These are phyloP conservation scores for Pomacea maculata DNA, from an alignment of 1,140 invertebrate genomes.

Conservation along the genomic window DNA sequence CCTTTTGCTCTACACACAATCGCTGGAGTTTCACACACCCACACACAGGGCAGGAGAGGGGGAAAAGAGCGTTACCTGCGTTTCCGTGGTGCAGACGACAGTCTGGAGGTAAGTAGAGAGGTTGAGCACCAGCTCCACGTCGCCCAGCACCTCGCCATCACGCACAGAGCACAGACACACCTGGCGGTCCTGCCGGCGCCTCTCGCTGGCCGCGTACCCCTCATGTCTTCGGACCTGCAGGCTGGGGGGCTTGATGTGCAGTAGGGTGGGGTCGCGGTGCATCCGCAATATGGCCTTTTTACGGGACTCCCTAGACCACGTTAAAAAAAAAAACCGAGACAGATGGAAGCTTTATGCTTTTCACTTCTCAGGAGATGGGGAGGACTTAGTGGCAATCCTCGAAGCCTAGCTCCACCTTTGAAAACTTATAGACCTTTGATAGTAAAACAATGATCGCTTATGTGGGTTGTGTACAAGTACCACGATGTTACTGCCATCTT, in stretches of 20 bases:
- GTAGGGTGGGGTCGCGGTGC: constrained; percentile 47
- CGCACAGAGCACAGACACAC: constrained; percentile 51
- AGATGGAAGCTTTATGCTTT: no score
- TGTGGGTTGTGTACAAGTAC: no score
- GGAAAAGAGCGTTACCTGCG: constrained; percentile 26
- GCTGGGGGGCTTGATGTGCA: constrained; percentile 50
- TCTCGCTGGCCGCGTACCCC: constrained; percentile 59
- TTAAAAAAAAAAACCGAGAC: not conserved
- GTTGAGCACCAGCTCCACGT: constrained; percentile 54
- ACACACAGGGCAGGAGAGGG: not conserved
- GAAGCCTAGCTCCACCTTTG: not conserved
- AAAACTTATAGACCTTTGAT: not conserved
- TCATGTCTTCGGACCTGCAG: constrained; percentile 49
- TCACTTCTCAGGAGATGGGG: not conserved
- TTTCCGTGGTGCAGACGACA: constrained; percentile 54
- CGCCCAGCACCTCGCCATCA: constrained; percentile 55
- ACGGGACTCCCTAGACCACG: constrained; percentile 45
- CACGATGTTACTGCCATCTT: no score
- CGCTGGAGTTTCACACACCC: no score
- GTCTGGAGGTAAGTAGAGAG: constrained; percentile 57
- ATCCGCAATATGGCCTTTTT: constrained; percentile 47
- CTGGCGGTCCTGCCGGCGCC: constrained; percentile 39
- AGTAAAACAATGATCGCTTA: no score
- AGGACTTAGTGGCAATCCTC: not conserved
- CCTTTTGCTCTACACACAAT: no score